Evolutionary conservation across 2,888 invertebrate genomes (phyloP).

Genomic region (Ethmia dodecea): DNA sequence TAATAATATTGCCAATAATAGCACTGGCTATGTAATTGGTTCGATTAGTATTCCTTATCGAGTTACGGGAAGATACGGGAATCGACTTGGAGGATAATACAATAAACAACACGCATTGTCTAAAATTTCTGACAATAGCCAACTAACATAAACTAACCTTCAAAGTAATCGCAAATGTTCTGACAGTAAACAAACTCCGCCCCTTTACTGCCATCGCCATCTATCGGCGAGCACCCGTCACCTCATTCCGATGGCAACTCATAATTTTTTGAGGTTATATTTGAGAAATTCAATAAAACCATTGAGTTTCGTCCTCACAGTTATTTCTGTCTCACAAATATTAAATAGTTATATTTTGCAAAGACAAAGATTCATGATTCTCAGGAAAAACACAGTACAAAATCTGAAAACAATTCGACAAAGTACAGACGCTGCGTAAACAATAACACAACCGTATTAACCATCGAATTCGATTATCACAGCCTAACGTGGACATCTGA

Average conservation of each 20-base stretch:
- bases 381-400: too few species aligned
- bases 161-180: slow-evolving; percentile 40
- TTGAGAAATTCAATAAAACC: too few species aligned
- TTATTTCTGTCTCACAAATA: too few species aligned
- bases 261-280: slow-evolving; percentile 46
- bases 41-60: too few species aligned
- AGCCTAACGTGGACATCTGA: background rate
- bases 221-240: slow-evolving; percentile 25
- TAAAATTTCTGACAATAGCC: slow-evolving; percentile 40
- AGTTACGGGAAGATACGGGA: too few species aligned
- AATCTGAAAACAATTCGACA: slow-evolving; percentile 13
- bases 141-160: slow-evolving; percentile 31
- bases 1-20: too few species aligned
- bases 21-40: too few species aligned
- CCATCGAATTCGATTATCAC: slow-evolving; percentile 3
- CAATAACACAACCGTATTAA: slow-evolving; percentile 16
- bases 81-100: too few species aligned
- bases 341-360: too few species aligned
- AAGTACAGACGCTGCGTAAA: slow-evolving; percentile 25
- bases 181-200: slow-evolving; percentile 40
- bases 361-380: too few species aligned
- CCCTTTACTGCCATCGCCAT: slow-evolving; percentile 39
- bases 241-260: slow-evolving; percentile 20
- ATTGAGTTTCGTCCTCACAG: too few species aligned
- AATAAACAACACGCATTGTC: slow-evolving; percentile 40